phyloP scores from a whole-genome alignment of 2,113 vertebrate species.

The Petromus typicus region DNA sequence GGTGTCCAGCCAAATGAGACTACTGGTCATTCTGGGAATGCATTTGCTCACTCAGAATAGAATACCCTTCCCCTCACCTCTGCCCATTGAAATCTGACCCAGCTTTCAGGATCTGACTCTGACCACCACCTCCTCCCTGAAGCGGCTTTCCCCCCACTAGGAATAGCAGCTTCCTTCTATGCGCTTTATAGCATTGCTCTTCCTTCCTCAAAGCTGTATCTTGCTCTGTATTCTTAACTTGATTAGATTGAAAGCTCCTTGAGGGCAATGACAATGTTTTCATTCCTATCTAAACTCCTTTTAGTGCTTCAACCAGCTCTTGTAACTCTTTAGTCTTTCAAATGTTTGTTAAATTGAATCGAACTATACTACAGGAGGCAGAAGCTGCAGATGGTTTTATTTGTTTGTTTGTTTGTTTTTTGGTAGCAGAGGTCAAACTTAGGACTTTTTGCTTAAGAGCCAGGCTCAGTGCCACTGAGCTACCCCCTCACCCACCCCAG shows the following conservation, averaged over 20 bases:
- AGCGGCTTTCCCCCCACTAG: background rate
- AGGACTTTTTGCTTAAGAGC: too few relatives aligned
- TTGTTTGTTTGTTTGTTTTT: too few relatives aligned
- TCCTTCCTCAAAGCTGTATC: background rate
- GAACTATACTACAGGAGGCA: background rate
- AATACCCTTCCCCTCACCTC: slow-evolving; percentile 73
- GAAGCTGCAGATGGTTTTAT: background rate
- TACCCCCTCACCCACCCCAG: too few relatives aligned
- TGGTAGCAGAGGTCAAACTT: too few relatives aligned
- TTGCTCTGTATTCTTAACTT: slow-evolving; percentile 15
- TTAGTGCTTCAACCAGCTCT: background rate
- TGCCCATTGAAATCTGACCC: slow-evolving; percentile 73
- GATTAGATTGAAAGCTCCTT: slow-evolving; percentile 39
- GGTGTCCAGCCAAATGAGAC: slow-evolving; percentile 64
- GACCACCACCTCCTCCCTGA: slow-evolving; percentile 58
- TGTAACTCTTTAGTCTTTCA: background rate
- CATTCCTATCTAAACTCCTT: background rate
- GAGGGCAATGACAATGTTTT: background rate
- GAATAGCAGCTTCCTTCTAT: slow-evolving; percentile 36
- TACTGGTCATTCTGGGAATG: slow-evolving; percentile 73
- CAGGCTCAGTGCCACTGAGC: too few relatives aligned
- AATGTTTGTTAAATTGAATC: slow-evolving; percentile 23
- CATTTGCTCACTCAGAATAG: slow-evolving; percentile 73
- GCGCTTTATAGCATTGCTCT: background rate
- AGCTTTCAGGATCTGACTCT: slow-evolving; percentile 58